Evolutionary conservation across 1,140 invertebrate genomes (phyloP), one percentile per base, ranked within the genome.

Genomic region (Drosophila auraria): DNA sequence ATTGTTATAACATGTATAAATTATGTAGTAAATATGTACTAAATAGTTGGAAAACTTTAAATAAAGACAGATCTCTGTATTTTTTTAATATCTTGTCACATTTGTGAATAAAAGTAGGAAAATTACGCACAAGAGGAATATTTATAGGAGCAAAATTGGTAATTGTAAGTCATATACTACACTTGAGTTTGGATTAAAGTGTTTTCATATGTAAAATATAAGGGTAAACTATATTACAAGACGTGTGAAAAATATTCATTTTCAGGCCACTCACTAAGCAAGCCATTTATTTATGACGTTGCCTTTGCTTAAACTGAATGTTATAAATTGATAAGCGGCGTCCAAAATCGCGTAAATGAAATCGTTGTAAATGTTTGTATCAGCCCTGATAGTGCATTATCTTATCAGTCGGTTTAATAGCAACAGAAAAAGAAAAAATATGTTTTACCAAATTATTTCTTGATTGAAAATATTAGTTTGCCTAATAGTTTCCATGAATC

Each of bases 321-420:
- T 5, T 23, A 33, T 40, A 17, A 7, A 12, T 49, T 51, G 15
- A 40, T 51, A 65, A 50, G 61, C 7, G 11, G 1, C 14, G 15
- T 2, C 2, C 5, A 42, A 20, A 57, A 58, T 58, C 23, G 36
- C 3, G 5, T 17, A 61, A 25, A 3, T 12, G 9, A 23, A 42
- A 25, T 69, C 7, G 27, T 69, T 69, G 45, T 69, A 50, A 65
- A 40, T 51, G 25, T 15, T 33, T 50, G 12, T 33, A 40, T 68
- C 17, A 33, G 36, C 7, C 49, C 11, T 50, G 44, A 70, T 58
- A 70, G 17, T 11, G 5, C 5, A 7, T 20, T 69, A 69, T 69
- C 69, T 70, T 30, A 30, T 70, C 49, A 17, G 23, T 40, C 8
- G 4, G 44, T 20, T n/a, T 14, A 45, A 53, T 42, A 30, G 51